A percentile compares a stretch with the other conserved stretches of the same genome.
Conservation (phyloP, 2,113 vertebrate species). For the Poeciliopsis retropinna region DNA sequence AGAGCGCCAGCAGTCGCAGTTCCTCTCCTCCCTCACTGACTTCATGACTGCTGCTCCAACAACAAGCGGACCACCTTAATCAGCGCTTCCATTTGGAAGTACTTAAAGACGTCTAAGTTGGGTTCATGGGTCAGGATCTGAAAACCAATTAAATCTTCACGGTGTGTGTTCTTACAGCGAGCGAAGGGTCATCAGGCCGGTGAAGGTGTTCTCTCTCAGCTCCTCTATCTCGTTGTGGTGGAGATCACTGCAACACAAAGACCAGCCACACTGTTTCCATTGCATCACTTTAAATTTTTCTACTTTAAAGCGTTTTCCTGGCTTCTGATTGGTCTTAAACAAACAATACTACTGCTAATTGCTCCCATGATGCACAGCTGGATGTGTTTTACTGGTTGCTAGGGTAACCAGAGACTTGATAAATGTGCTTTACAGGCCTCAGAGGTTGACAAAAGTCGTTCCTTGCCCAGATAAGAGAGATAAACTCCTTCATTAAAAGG, state of each 20-base stretch:
- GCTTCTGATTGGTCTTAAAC: constrained; percentile 2
- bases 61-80: constrained; percentile 41
- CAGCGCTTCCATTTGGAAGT: constrained; percentile 34
- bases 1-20: neutral
- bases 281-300: constrained; percentile 33
- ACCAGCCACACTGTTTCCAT: constrained; percentile 28
- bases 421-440: constrained; percentile 5
- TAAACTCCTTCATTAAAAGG: constrained; percentile 2
- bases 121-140: constrained; percentile 25
- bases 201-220: constrained; percentile 86
- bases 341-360: constrained; percentile 30
- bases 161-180: constrained; percentile 84
- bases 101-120: constrained; percentile 17
- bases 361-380: constrained; percentile 54
- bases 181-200: constrained; percentile 84
- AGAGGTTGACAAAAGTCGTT: neutral
- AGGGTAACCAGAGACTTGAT: constrained; percentile 10
- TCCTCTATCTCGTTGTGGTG: constrained; percentile 89
- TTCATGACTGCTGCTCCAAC: constrained; percentile 20
- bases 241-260: constrained; percentile 82
- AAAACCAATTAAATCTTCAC: constrained; percentile 25
- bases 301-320: neutral
- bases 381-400: constrained; percentile 40
- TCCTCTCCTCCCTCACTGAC: neutral
- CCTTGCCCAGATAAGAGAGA: neutral